Evolutionary conservation across 2,797 vertebrate species (phyloP).

Genomic region (Natrix natrix): DNA sequence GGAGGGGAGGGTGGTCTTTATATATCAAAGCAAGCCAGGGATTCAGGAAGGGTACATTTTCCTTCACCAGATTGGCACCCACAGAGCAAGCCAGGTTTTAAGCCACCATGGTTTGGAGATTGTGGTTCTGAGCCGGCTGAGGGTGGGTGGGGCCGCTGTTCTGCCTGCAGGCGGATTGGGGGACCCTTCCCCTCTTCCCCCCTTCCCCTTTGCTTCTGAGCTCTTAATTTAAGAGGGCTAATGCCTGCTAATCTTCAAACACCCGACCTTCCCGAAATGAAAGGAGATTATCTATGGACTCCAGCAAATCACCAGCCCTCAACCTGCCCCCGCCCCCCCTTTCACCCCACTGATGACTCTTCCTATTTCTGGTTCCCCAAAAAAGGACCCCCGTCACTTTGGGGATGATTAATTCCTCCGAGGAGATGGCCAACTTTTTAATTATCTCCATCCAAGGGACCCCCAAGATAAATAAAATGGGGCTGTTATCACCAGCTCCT

Average conservation of each 20-base stretch:
- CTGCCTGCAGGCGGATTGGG: background rate
- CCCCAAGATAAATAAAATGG: slow-evolving; percentile 15
- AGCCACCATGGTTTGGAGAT: background rate
- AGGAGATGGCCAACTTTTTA: slow-evolving; percentile 24
- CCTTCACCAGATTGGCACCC: background rate
- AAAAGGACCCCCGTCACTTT: background rate
- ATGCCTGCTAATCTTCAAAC: background rate
- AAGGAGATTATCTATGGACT: background rate
- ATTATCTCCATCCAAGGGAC: slow-evolving; percentile 32
- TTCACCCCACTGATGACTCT: background rate
- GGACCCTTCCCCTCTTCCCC: background rate
- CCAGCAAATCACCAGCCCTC: background rate
- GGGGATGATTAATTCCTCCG: slow-evolving; percentile 1
- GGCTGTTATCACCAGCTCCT: background rate
- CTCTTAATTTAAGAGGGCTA: background rate
- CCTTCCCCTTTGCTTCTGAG: background rate
- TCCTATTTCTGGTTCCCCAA: background rate
- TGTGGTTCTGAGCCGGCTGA: background rate
- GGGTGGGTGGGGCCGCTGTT: too few relatives aligned
- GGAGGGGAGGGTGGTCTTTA: background rate
- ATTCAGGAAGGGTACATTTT: background rate
- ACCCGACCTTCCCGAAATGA: background rate
- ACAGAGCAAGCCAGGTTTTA: background rate
- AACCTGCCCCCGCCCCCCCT: too few relatives aligned
- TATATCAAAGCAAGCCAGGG: background rate